phyloP scores from a whole-genome alignment of 2,113 vertebrate genomes.

The Sisor rabdophorus region DNA sequence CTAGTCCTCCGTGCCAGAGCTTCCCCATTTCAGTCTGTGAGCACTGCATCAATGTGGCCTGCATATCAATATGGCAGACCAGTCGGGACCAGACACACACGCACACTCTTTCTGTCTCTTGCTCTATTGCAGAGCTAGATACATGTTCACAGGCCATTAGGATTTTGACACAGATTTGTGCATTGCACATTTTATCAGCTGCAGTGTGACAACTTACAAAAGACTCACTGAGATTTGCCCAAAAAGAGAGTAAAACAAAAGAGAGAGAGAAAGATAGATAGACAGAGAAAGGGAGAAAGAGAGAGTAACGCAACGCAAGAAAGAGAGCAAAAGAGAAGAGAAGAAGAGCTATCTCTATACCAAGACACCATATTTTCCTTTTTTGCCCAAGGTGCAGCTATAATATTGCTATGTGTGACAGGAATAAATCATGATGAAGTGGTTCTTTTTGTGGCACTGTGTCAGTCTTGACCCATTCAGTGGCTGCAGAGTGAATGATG shows the following conservation, averaged over 20 bases:
- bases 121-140: slow-evolving; percentile 49
- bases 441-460: slow-evolving; percentile 8
- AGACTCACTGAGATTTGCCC: background rate
- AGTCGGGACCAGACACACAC: slow-evolving; percentile 15
- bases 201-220: slow-evolving; percentile 21
- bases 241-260: slow-evolving; percentile 9
- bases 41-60: slow-evolving; percentile 34
- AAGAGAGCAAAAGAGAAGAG: slow-evolving; percentile 26
- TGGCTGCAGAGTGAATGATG: slow-evolving; percentile 7
- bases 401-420: background rate
- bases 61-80: slow-evolving; percentile 43
- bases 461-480: slow-evolving; percentile 16
- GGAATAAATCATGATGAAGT: slow-evolving; percentile 27
- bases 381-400: background rate
- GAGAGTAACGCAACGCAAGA: background rate
- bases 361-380: slow-evolving; percentile 15
- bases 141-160: slow-evolving; percentile 17
- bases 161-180: slow-evolving; percentile 7
- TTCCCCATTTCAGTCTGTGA: slow-evolving; percentile 34
- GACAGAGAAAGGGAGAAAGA: background rate
- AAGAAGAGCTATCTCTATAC: slow-evolving; percentile 26
- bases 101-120: slow-evolving; percentile 1
- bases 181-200: slow-evolving; percentile 26
- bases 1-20: background rate
- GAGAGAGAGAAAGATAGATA: background rate